phyloP scores from a whole-genome alignment of 2,113 vertebrate species.

The Lampris incognitus region DNA sequence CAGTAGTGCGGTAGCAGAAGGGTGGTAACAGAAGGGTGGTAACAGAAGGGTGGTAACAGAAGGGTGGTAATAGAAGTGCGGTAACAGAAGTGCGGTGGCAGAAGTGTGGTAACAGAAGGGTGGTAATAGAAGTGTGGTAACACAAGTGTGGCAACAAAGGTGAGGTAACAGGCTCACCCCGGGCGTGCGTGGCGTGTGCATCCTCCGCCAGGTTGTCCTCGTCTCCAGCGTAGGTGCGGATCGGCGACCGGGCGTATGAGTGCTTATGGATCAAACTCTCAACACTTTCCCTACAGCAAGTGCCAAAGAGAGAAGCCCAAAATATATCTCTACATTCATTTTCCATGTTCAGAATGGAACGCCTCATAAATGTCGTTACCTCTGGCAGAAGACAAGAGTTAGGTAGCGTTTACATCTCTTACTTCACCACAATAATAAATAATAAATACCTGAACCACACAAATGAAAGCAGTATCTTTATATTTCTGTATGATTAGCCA shows the following conservation, averaged over 20 bases:
- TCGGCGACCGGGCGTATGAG: conserved; percentile 97
- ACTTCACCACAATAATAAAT: too few species aligned
- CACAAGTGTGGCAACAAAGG: too few species aligned
- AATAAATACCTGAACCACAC: too few species aligned
- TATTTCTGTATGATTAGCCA: background rate
- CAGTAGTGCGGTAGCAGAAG: too few species aligned
- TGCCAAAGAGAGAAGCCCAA: conserved; percentile 73
- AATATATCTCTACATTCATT: conserved; percentile 77
- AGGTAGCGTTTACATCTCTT: background rate
- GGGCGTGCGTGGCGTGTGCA: conserved; percentile 85
- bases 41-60: too few species aligned
- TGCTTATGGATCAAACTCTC: conserved; percentile 99
- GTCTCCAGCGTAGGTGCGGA: conserved; percentile 94
- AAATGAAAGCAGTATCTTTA: too few species aligned
- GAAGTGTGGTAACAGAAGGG: too few species aligned
- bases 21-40: too few species aligned
- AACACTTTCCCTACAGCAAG: conserved; percentile 93
- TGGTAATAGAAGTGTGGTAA: too few species aligned
- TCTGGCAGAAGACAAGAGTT: background rate
- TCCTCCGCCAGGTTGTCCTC: conserved; percentile 93
- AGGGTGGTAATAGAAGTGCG: too few species aligned
- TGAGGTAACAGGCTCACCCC: conserved; percentile 83
- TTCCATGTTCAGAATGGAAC: background rate
- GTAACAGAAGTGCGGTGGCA: too few species aligned
- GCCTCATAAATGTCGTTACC: background rate